These are phyloP conservation scores for Protaetia brevitarsis DNA, from an alignment of 1,140 invertebrate species.

Conservation along the genomic window DNA sequence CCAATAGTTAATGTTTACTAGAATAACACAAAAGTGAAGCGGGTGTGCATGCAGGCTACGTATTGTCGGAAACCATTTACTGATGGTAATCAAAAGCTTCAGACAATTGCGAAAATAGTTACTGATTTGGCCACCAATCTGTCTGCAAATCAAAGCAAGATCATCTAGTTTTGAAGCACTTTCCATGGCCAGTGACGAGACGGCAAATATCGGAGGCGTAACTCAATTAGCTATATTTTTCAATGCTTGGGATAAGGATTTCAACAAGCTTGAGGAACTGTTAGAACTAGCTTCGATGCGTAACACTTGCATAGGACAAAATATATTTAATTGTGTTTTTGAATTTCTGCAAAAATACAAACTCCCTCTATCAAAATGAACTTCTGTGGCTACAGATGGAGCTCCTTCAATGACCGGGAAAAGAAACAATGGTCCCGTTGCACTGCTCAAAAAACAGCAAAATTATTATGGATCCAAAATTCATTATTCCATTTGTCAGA, in stretches of 20 bases:
- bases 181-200: constrained; percentile 28
- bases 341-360: constrained; percentile 26
- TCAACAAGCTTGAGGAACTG: constrained; percentile 25
- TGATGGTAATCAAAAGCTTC: constrained; percentile 33
- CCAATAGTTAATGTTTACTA: constrained; percentile 23
- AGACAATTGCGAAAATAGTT: constrained; percentile 37
- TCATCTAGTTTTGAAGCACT: constrained; percentile 19
- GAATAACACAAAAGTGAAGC: constrained; percentile 16
- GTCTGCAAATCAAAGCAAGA: constrained; percentile 23
- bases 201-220: constrained; percentile 31
- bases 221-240: constrained; percentile 1
- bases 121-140: constrained; percentile 36
- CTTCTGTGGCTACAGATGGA: constrained; percentile 39
- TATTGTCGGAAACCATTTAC: constrained; percentile 36
- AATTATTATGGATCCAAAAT: background rate
- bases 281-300: constrained; percentile 24
- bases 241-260: constrained; percentile 18
- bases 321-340: constrained; percentile 27
- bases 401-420: constrained; percentile 39
- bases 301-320: constrained; percentile 16
- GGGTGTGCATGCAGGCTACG: constrained; percentile 31
- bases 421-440: constrained; percentile 8
- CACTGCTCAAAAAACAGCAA: constrained; percentile 19
- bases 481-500: background rate
- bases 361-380: constrained; percentile 24